Evolutionary conservation across 2,888 invertebrate genomes (phyloP), one percentile per base, ranked within the genome.

Genomic region (Acheta domesticus): DNA sequence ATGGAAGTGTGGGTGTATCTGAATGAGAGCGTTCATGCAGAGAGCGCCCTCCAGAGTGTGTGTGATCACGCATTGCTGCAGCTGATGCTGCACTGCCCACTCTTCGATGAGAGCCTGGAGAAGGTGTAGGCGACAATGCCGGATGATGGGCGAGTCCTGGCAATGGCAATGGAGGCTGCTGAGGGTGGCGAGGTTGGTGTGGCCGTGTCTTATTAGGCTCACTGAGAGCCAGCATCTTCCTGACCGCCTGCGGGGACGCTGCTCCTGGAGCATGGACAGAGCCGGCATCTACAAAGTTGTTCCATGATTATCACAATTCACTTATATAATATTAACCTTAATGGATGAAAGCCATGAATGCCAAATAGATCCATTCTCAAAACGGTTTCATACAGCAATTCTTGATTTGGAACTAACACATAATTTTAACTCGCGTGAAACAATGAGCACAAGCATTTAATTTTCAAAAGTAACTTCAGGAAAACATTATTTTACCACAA

Each of bases 241-340:
- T 92, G 21, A 99, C 97, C 12, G 98, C 97, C 87, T 98, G 98
- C 23, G 99, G 99, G 19, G 98, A 98, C 74, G 97, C 97, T 74
- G 98, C 94, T 83, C 97, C 94, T 90, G 84, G 50, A 80, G 21
- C 73, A 74, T 20, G 73, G 74, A 36, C 36, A 36, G 11, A 75
- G 12, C 20, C n/a, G 36, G 36, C 36, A 36, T 36, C 36, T 36
- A 36, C 36, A 36, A 36, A 36, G 36, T 36, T 36, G 36, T 36
- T 36, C 36, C 36, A 36, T 36, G 36, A 36, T 36, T 36, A 36
- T 36, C 36, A 36, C 36, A 36, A 36, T 36, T 36, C 36, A 36
- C 36, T 36, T 36, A 36, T 36, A 36, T 36, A 5, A 36, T 8
- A 36, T 36, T 36, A 36, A 36, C 36, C 36, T 36, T 36, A 0